Evolutionary conservation across 2,113 vertebrate species (phyloP).

Genomic region (Myrmecophaga tridactyla): DNA sequence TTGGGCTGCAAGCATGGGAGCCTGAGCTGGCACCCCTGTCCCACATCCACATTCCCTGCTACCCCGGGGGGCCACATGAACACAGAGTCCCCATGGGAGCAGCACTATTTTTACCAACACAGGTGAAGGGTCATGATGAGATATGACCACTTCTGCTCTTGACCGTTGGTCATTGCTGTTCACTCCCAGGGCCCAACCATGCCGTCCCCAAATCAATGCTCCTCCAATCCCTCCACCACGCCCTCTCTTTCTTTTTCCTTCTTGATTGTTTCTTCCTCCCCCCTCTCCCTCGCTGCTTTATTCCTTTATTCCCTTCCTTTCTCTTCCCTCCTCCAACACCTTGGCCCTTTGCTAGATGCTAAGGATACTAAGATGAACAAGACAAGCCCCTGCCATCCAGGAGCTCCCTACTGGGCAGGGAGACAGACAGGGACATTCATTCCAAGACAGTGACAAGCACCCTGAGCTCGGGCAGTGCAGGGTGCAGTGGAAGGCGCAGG

Average conservation of each 20-base stretch:
- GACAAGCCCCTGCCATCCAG: neutral
- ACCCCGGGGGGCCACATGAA: neutral
- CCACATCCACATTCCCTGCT: neutral
- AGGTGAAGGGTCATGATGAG: neutral
- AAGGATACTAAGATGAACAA: fast-evolving
- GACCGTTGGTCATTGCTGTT: too few species aligned
- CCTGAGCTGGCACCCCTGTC: fast-evolving
- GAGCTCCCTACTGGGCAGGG: neutral
- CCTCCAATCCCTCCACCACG: fast-evolving
- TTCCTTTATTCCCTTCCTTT: neutral
- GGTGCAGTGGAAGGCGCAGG: neutral
- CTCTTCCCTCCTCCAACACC: neutral
- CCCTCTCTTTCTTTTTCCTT: neutral
- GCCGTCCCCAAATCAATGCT: fast-evolving
- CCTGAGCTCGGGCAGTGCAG: fast-evolving
- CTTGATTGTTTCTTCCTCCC: neutral
- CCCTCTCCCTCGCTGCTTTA: fast-evolving
- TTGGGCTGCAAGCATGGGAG: fast-evolving
- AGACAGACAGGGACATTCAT: too few species aligned
- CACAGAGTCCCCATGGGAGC: fast-evolving
- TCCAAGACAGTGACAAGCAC: fast-evolving
- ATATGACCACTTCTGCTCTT: neutral
- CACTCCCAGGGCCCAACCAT: neutral
- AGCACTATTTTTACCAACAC: neutral
- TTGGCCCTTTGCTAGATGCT: neutral